Evolutionary conservation across 2,113 vertebrate genomes (phyloP).

Genomic region (Sitta europaea): DNA sequence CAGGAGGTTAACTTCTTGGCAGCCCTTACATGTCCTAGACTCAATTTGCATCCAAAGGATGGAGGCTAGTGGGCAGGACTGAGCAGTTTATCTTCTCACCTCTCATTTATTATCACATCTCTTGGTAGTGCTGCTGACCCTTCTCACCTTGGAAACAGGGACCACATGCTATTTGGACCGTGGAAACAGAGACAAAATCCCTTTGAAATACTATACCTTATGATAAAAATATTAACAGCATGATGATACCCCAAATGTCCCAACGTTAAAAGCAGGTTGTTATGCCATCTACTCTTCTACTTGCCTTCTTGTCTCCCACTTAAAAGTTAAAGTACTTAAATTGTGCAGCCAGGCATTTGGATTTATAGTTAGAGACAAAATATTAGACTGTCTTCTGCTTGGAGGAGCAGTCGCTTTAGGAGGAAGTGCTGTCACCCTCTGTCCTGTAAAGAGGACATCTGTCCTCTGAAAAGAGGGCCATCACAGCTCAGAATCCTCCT

Average conservation of each 20-base stretch:
- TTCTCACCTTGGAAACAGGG: slow-evolving; percentile 39
- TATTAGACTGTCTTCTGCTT: background rate
- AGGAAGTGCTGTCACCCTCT: background rate
- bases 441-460: background rate
- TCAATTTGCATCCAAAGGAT: slow-evolving; percentile 58
- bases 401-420: background rate
- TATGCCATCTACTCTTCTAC: background rate
- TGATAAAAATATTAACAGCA: background rate
- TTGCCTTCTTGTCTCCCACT: background rate
- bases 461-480: background rate
- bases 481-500: background rate
- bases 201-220: background rate
- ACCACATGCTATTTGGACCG: background rate
- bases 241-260: background rate
- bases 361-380: background rate
- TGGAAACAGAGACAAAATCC: slow-evolving; percentile 16
- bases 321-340: background rate
- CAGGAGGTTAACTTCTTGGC: slow-evolving; percentile 64
- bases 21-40: slow-evolving; percentile 64
- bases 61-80: slow-evolving; percentile 53
- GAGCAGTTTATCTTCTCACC: slow-evolving; percentile 57
- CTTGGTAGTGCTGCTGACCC: slow-evolving; percentile 7
- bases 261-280: background rate
- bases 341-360: background rate
- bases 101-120: slow-evolving; percentile 60